Evolutionary conservation across 2,888 invertebrate genomes (phyloP).

Genomic region (Hyposoter didymator): DNA sequence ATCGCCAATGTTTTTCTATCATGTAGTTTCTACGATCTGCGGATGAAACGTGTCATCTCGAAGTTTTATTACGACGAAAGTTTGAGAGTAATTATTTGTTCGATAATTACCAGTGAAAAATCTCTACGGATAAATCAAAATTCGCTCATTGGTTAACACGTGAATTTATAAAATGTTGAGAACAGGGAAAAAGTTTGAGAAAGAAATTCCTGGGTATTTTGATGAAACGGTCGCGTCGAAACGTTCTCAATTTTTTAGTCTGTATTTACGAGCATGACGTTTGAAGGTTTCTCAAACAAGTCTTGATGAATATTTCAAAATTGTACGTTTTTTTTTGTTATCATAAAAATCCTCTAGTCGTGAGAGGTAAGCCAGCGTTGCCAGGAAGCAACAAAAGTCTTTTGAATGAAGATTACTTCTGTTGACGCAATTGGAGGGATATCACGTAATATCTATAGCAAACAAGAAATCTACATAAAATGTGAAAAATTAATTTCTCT

Average conservation of each 20-base stretch:
- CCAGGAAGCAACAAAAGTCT: background rate
- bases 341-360: constrained; percentile 1
- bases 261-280: background rate
- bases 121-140: background rate
- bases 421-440: constrained; percentile 21
- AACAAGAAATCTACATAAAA: constrained; percentile 19
- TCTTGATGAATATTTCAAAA: background rate
- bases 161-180: background rate
- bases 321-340: background rate
- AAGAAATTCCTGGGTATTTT: background rate
- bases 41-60: background rate
- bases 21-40: background rate
- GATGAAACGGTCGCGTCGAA: background rate
- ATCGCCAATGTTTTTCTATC: background rate
- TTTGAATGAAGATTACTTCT: background rate
- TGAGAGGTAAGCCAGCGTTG: background rate
- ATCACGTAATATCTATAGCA: background rate
- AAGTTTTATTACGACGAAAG: background rate
- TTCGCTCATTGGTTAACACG: background rate
- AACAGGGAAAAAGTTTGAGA: background rate
- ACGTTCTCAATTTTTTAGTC: background rate
- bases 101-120: background rate
- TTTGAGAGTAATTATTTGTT: background rate
- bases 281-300: constrained; percentile 9
- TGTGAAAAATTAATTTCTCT: background rate